Conservation (phyloP, 2,888 invertebrate genomes). For the Taphrorychus bicolor region DNA sequence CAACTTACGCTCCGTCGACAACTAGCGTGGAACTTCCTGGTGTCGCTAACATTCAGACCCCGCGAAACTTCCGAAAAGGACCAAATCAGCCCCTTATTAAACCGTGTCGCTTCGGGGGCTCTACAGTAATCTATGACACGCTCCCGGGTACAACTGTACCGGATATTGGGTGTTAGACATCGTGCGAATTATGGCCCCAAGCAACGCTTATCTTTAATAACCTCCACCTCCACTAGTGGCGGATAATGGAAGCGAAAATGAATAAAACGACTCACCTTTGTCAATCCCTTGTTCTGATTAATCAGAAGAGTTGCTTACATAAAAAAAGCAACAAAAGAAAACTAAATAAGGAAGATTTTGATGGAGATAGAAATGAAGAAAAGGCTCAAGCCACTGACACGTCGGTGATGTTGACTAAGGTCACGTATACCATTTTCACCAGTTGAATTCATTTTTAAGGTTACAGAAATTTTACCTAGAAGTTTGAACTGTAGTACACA, state of each 20-base stretch:
- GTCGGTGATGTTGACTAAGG: too few relatives aligned
- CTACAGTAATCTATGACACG: conserved; percentile 40
- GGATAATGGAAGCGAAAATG: conserved; percentile 7
- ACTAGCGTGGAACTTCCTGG: conserved; percentile 23
- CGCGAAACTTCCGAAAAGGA: conserved; percentile 35
- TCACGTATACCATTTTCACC: too few relatives aligned
- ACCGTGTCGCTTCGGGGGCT: conserved; percentile 22
- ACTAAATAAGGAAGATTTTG: too few relatives aligned
- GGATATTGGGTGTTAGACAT: conserved; percentile 43
- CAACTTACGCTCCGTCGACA: conserved; percentile 15
- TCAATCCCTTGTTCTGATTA: too few relatives aligned
- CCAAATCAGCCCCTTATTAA: conserved; percentile 33
- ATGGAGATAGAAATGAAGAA: too few relatives aligned
- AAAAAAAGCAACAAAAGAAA: too few relatives aligned
- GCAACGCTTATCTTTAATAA: conserved; percentile 35
- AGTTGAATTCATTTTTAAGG: too few relatives aligned
- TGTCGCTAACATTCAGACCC: conserved; percentile 38
- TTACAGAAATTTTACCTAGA: too few relatives aligned
- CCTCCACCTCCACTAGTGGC: neutral
- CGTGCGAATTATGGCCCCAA: conserved; percentile 39
- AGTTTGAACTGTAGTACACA: too few relatives aligned
- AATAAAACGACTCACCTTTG: too few relatives aligned
- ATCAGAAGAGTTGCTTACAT: too few relatives aligned
- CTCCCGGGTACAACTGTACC: conserved; percentile 38
- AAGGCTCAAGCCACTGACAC: too few relatives aligned